Percentiles rank a stretch among this genome's conserved stretches.
phyloP scores from a whole-genome alignment of 2,797 vertebrate species.

The Buceros bicornis region DNA sequence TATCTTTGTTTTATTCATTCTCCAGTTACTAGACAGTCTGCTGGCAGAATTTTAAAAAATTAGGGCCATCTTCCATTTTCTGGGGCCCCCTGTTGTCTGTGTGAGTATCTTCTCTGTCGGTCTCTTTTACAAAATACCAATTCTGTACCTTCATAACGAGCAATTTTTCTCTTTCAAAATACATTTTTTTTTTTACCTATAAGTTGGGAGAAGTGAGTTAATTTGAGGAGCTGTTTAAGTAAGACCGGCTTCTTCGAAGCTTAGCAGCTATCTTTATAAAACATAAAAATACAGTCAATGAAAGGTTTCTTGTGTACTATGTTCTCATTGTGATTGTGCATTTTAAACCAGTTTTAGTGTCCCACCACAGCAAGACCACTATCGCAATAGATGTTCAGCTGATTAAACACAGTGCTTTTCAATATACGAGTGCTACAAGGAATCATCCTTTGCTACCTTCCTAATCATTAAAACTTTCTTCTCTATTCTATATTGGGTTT shows the following conservation, averaged over 20 bases:
- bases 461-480: not conserved
- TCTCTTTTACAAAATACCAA: not conserved
- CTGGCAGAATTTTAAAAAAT: not conserved
- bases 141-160: not conserved
- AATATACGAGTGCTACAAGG: not conserved
- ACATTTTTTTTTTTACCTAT: fast-evolving
- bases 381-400: not conserved
- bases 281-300: not conserved
- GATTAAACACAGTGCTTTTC: not conserved
- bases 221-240: not conserved
- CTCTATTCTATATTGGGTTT: not conserved
- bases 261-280: not conserved
- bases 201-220: not conserved
- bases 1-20: not conserved
- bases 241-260: not conserved
- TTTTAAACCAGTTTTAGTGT: not conserved
- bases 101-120: not conserved
- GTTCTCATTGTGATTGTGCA: not conserved
- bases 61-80: not conserved
- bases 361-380: not conserved
- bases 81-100: not conserved
- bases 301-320: not conserved
- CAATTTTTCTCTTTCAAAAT: not conserved
- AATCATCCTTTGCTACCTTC: not conserved
- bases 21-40: not conserved